Evolutionary conservation across 2,113 vertebrate genomes (phyloP).

Genomic region (Ageneiosus marmoratus): DNA sequence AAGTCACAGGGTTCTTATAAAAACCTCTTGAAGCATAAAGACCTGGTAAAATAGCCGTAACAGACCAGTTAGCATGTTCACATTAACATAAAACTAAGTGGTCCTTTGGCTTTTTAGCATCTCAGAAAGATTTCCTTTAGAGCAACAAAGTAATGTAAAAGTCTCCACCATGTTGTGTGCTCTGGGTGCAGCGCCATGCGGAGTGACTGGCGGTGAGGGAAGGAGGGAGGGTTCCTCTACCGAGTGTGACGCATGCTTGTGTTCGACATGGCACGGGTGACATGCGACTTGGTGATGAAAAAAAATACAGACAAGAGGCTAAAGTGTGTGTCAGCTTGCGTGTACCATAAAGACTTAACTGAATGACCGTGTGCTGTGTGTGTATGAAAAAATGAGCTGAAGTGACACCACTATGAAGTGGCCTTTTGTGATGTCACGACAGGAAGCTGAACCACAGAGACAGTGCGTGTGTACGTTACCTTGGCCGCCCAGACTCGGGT

Average conservation of each 20-base stretch:
- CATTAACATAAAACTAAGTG: not conserved
- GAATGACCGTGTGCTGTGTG: not conserved
- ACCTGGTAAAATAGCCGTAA: not conserved
- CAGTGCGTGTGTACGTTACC: conserved; percentile 71
- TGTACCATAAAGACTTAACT: not conserved
- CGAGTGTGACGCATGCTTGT: conserved; percentile 30
- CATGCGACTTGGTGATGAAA: conserved; percentile 33
- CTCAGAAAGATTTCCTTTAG: not conserved
- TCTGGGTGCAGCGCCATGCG: conserved; percentile 48
- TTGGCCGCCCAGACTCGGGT: conserved; percentile 92
- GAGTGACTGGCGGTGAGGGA: conserved; percentile 11
- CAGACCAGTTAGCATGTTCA: not conserved
- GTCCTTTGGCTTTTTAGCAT: no score
- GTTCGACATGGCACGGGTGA: conserved; percentile 21
- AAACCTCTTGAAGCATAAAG: not conserved
- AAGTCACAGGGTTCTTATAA: not conserved
- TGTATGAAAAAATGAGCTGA: conserved; percentile 27
- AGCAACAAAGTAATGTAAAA: not conserved
- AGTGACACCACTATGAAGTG: conserved; percentile 58
- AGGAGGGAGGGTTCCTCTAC: conserved; percentile 11
- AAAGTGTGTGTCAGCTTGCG: not conserved
- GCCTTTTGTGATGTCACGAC: conserved; percentile 53
- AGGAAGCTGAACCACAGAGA: conserved; percentile 59
- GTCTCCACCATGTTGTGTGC: conserved; percentile 46
- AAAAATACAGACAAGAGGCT: not conserved